phyloP scores from a whole-genome alignment of 1,140 invertebrate species.

The Brachionus rubens region DNA sequence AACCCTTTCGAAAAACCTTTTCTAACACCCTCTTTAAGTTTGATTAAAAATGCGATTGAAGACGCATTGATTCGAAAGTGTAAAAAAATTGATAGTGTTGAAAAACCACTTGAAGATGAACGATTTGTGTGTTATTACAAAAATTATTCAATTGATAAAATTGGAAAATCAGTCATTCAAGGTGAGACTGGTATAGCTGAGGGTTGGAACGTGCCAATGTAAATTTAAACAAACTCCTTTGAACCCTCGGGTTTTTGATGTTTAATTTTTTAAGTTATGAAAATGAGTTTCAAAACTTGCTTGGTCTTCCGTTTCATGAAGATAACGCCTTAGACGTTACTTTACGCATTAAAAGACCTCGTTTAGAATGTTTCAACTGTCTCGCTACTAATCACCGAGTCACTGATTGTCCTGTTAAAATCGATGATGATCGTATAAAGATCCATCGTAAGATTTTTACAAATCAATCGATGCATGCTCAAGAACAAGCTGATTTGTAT shows the following conservation, averaged over 20 bases:
- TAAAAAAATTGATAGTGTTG: conserved; percentile 15
- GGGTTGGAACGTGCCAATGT: conserved; percentile 43
- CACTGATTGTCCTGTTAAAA: conserved; percentile 21
- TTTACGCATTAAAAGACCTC: conserved; percentile 3
- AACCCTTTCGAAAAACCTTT: not conserved
- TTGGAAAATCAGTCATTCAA: conserved; percentile 10
- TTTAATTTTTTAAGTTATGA: not conserved
- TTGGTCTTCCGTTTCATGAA: conserved; percentile 31
- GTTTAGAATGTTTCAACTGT: conserved; percentile 37
- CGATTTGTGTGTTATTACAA: conserved; percentile 20
- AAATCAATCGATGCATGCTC: not conserved
- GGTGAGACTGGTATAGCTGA: conserved; percentile 40
- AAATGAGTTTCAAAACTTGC: conserved; percentile 39
- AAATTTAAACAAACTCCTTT: not conserved
- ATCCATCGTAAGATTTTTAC: conserved; percentile 32
- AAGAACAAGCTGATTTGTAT: conserved; percentile 10
- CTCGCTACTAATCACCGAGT: conserved; percentile 32
- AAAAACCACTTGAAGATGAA: not conserved
- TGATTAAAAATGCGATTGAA: conserved; percentile 32
- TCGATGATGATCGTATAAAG: conserved; percentile 26
- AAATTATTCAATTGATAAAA: conserved; percentile 27
- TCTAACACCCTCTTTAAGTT: not conserved
- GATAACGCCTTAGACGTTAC: conserved; percentile 13
- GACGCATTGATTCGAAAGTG: not conserved
- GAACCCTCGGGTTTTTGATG: not conserved